Conservation (phyloP, 2,888 invertebrate genomes). For the Cephus pulcher region DNA sequence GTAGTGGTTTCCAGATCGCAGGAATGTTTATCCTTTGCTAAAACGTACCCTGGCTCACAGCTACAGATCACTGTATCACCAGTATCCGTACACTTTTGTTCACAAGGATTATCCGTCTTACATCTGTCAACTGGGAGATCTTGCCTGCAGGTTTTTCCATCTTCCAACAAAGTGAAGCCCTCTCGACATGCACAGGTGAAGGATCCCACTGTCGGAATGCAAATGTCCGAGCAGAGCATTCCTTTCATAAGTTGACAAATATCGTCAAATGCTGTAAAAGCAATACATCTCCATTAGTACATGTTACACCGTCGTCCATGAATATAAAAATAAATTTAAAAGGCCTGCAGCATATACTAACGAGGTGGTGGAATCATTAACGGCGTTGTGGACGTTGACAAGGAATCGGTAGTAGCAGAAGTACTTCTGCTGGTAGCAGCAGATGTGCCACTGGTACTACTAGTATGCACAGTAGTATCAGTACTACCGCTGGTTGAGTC, state of each 20-base stretch:
- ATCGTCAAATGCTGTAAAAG: constrained; percentile 55
- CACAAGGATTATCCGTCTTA: constrained; percentile 76
- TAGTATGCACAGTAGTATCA: constrained; percentile 14
- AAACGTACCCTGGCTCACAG: constrained; percentile 77
- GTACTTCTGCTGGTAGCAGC: constrained; percentile 1
- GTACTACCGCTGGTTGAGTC: constrained; percentile 12
- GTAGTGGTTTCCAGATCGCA: constrained; percentile 64
- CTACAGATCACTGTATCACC: constrained; percentile 77
- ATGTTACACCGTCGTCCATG: not conserved
- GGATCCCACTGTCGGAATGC: constrained; percentile 79
- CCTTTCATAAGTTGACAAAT: constrained; percentile 68
- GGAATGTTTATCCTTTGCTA: constrained; percentile 75
- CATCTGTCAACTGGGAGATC: constrained; percentile 67
- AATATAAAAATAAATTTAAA: not conserved
- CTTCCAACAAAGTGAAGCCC: constrained; percentile 77
- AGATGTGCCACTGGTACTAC: constrained; percentile 15
- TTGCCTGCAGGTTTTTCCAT: constrained; percentile 77
- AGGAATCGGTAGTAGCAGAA: constrained; percentile 15
- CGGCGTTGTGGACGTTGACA: not conserved
- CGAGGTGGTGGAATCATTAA: constrained; percentile 33
- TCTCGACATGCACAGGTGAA: constrained; percentile 78
- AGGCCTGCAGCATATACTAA: constrained; percentile 14
- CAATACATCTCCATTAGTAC: not conserved
- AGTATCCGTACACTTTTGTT: constrained; percentile 80
- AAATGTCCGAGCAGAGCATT: constrained; percentile 82